Base-by-base conservation (phyloP, 2,797 vertebrate species). In the Sebastes minor region DNA sequence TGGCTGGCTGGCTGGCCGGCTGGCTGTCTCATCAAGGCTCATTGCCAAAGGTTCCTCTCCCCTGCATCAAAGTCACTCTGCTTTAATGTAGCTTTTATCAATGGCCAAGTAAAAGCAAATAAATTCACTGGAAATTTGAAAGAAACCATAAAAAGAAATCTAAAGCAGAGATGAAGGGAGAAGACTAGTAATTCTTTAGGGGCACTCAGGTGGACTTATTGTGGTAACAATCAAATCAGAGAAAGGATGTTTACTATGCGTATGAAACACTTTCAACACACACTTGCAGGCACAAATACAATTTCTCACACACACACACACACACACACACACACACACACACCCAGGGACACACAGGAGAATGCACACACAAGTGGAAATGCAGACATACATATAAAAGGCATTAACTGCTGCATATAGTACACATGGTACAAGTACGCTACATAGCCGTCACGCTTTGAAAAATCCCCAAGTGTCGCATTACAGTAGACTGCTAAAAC, bases 51-150 rank as follows among this genome's bases (percentile, higher is more conserved):
- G 92, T 94, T 92, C 85, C 86, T 93, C 90, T 93, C 85, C 88
- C 82, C 91, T 84, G 92, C 92, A 94, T 94, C 93, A 95, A 94
- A 94, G 93, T 94, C 92, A 93, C 91, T 94, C 88, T 55, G 80
- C 86, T 93, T 92, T 93, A 89, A 93, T 92, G 86, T 85, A 87
- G 89, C 93, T 93, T 94, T 93, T 92, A 94, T 95, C 93, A 92
- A 93, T 91, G 86, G 93, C 94, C 93, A 94, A 94, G 88, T 93
- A 86, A 93, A 92, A 93, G 88, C 85, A 89, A 94, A 94, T 92
- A 92, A 90, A 91, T 92, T 91, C 80, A 80, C 80, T 79, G 74
- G 88, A 89, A 85, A 89, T 90, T 88, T 91, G 85, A 89, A 93
- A 87, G 78, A 90, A 88, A 89, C 77, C 81, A 90, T 88, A 81